Percentiles rank a stretch among this genome's conserved stretches.
phyloP scores from a whole-genome alignment of 1,140 invertebrate genomes.

The Drosophila willistoni region DNA sequence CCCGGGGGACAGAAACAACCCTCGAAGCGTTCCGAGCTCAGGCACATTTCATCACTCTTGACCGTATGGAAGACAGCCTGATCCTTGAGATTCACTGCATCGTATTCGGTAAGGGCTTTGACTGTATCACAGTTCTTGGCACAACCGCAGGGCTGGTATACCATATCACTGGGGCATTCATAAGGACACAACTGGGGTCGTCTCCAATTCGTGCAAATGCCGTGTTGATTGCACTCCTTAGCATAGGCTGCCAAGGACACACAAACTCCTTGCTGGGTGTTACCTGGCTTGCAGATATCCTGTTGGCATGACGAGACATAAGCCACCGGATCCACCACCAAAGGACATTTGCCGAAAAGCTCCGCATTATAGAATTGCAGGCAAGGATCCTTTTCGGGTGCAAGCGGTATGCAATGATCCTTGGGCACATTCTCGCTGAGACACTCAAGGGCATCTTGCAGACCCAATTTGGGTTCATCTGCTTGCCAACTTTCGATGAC shows the following conservation, averaged over 20 bases:
- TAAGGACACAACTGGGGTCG: constrained; percentile 86
- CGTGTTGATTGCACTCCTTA: constrained; percentile 87
- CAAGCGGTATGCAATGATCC: constrained; percentile 84
- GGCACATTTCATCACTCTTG: constrained; percentile 84
- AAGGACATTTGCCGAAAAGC: constrained; percentile 89
- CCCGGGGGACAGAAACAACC: constrained; percentile 93
- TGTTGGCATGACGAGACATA: constrained; percentile 88
- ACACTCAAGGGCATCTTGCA: constrained; percentile 65
- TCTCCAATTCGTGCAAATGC: constrained; percentile 90
- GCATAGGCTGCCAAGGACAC: constrained; percentile 88
- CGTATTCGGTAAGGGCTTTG: constrained; percentile 75
- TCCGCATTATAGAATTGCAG: constrained; percentile 86
- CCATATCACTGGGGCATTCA: constrained; percentile 85
- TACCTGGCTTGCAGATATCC: constrained; percentile 85
- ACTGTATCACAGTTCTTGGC: constrained; percentile 87
- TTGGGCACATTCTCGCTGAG: constrained; percentile 75
- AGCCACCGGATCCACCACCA: constrained; percentile 87
- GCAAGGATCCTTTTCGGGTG: constrained; percentile 87
- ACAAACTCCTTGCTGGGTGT: constrained; percentile 86
- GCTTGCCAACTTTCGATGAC: constrained; percentile 87
- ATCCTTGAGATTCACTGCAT: constrained; percentile 83
- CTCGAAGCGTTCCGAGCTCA: constrained; percentile 84
- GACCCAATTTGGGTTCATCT: constrained; percentile 82
- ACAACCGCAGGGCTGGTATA: constrained; percentile 89
- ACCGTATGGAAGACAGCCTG: constrained; percentile 79